These are phyloP conservation scores for Propsilocerus akamusi DNA, from an alignment of 1,140 invertebrate species.

Conservation along the genomic window DNA sequence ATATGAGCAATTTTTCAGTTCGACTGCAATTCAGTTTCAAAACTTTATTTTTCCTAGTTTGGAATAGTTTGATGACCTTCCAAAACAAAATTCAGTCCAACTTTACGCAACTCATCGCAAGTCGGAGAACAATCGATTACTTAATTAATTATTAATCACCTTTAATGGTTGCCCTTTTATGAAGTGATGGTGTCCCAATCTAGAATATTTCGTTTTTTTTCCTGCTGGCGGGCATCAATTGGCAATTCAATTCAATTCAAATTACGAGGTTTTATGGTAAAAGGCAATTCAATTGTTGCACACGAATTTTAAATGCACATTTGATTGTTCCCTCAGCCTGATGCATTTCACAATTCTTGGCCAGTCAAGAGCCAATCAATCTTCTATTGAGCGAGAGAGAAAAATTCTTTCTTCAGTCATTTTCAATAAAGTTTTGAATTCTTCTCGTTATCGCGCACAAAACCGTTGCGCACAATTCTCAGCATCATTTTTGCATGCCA, in stretches of 20 bases:
- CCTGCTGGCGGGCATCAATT: not conserved
- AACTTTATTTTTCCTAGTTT: too few relatives aligned
- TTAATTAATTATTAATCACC: slow-evolving; percentile 2
- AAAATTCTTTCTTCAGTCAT: not conserved
- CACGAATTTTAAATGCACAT: too few relatives aligned
- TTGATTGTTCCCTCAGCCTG: too few relatives aligned
- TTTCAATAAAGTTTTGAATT: not conserved
- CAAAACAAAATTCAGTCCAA: too few relatives aligned
- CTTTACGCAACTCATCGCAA: too few relatives aligned
- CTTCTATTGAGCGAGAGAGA: too few relatives aligned
- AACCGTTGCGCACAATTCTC: not conserved
- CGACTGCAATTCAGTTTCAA: too few relatives aligned
- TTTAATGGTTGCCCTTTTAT: too few relatives aligned
- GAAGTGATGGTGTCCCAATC: not conserved
- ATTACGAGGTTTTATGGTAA: not conserved
- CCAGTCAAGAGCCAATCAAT: not conserved
- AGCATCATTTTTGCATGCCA: not conserved
- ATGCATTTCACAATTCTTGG: too few relatives aligned
- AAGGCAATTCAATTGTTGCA: not conserved
- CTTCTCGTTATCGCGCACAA: not conserved
- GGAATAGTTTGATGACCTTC: too few relatives aligned
- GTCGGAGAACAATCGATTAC: not conserved
- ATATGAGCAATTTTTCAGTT: too few relatives aligned
- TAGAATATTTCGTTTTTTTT: not conserved
- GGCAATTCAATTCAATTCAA: slow-evolving; percentile 1